Evolutionary conservation across 2,797 vertebrate genomes (phyloP).

Genomic region (Paguma larvata): DNA sequence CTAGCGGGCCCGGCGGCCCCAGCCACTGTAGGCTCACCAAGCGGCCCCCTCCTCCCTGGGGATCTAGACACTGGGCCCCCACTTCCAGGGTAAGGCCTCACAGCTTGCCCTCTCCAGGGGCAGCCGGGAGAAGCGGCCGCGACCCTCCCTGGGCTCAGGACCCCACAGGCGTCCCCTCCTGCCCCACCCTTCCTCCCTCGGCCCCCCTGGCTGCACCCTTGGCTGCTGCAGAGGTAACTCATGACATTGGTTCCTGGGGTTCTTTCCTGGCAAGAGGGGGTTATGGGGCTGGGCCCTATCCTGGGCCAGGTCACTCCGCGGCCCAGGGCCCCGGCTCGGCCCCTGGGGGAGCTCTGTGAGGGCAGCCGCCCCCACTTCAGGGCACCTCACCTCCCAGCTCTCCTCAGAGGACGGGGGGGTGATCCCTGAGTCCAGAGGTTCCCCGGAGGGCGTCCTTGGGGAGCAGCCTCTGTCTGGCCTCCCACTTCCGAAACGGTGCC

Average conservation of each 20-base stretch:
- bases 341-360: background rate
- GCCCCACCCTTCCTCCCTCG: background rate
- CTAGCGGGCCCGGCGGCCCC: background rate
- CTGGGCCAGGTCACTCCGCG: too few relatives aligned
- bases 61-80: background rate
- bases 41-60: too few relatives aligned
- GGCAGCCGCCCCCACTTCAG: too few relatives aligned
- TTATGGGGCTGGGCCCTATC: background rate
- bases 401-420: background rate
- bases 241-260: background rate
- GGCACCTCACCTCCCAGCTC: background rate
- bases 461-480: background rate
- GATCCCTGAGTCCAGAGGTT: background rate
- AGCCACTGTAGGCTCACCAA: background rate
- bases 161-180: background rate
- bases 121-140: background rate
- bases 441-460: background rate
- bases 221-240: too few relatives aligned
- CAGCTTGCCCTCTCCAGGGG: too few relatives aligned
- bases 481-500: background rate
- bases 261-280: background rate
- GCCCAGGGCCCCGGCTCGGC: background rate
- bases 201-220: accelerated
- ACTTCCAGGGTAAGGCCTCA: too few relatives aligned
- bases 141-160: background rate